These are phyloP conservation scores for Melieria omissa DNA, from an alignment of 2,888 invertebrate genomes.

Conservation along the genomic window DNA sequence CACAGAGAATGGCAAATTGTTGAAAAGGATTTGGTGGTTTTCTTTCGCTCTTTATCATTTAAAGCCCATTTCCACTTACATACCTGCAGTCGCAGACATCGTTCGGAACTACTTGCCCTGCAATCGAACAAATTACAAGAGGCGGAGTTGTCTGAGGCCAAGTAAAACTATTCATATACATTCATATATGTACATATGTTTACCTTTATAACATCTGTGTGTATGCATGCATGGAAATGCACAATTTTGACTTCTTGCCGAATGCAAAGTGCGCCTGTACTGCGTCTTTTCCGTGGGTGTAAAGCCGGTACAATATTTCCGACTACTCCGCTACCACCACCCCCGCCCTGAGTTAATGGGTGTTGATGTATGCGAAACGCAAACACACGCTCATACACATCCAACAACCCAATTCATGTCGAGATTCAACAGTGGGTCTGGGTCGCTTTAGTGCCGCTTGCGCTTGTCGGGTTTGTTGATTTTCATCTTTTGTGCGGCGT, in stretches of 20 bases:
- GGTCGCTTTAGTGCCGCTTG: slow-evolving; percentile 39
- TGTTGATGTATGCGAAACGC: not conserved
- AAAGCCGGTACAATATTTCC: slow-evolving; percentile 28
- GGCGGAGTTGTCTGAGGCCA: not conserved
- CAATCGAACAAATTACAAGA: too few species aligned
- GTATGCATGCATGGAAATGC: not conserved
- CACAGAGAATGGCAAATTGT: too few species aligned
- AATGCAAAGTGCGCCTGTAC: too few species aligned
- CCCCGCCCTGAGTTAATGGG: not conserved
- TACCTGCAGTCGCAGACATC: too few species aligned
- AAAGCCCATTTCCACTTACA: not conserved
- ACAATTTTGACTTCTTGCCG: too few species aligned
- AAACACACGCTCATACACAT: not conserved
- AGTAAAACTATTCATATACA: not conserved
- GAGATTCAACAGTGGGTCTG: slow-evolving; percentile 43
- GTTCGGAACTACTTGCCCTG: too few species aligned
- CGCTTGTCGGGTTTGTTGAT: slow-evolving; percentile 27
- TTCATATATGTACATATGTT: not conserved
- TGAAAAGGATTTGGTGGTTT: too few species aligned
- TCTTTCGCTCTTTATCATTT: too few species aligned
- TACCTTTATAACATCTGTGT: not conserved
- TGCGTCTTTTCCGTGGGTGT: slow-evolving; percentile 9
- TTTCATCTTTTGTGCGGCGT: slow-evolving; percentile 18
- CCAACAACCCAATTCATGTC: slow-evolving; percentile 15
- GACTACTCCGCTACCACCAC: slow-evolving; percentile 7